These are phyloP conservation scores for Clarias fuscus DNA, from an alignment of 2,797 vertebrate genomes.

Conservation along the genomic window DNA sequence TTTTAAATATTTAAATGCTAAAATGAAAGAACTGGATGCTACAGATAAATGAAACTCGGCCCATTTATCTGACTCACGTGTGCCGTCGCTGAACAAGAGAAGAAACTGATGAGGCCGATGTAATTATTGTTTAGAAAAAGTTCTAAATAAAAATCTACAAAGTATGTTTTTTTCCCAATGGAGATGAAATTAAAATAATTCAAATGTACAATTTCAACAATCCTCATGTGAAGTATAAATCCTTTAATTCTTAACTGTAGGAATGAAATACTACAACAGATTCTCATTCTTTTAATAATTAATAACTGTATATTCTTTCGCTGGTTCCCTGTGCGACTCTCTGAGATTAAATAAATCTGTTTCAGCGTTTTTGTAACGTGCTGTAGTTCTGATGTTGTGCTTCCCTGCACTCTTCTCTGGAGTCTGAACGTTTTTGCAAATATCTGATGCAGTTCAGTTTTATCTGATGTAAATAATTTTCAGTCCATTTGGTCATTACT, in stretches of 20 bases:
- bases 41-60: not conserved
- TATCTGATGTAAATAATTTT: not conserved
- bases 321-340: not conserved
- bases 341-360: not conserved
- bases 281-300: too few relatives aligned
- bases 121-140: not conserved
- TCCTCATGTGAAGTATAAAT: not conserved
- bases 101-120: not conserved
- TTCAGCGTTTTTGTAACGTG: not conserved
- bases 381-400: not conserved
- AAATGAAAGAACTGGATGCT: not conserved
- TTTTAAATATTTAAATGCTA: too few relatives aligned
- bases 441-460: not conserved
- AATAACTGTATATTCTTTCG: too few relatives aligned
- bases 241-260: not conserved
- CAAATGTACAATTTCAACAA: not conserved
- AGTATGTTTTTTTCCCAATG: not conserved
- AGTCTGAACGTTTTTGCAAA: not conserved
- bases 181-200: not conserved
- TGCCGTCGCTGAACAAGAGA: not conserved
- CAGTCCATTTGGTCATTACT: not conserved
- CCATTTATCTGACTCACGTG: not conserved
- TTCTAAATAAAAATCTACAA: not conserved
- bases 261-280: not conserved
- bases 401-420: not conserved